Evolutionary conservation across 2,113 vertebrate species (phyloP).

Genomic region (Malurus alboscapulatus): DNA sequence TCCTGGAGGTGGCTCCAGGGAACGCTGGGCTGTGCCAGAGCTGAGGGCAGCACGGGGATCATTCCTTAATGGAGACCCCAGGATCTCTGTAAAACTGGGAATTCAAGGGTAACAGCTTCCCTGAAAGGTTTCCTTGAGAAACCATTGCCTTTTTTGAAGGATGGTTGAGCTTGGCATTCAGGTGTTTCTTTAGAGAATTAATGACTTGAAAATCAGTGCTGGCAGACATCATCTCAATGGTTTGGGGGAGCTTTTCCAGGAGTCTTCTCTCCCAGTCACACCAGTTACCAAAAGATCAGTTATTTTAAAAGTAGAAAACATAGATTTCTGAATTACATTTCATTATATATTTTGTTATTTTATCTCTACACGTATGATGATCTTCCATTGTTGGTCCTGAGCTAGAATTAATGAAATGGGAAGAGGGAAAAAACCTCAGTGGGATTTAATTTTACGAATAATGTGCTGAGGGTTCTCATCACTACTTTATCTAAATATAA

Average conservation of each 20-base stretch:
- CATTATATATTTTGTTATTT: neutral
- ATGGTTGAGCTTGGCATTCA: neutral
- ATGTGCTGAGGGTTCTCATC: slow-evolving; percentile 18
- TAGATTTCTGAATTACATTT: neutral
- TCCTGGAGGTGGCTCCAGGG: neutral
- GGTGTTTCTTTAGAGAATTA: neutral
- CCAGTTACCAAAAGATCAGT: neutral
- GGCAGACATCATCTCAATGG: neutral
- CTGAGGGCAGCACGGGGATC: neutral
- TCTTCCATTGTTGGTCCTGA: neutral
- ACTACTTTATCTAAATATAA: slow-evolving; percentile 48
- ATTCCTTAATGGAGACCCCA: neutral
- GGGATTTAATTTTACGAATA: slow-evolving; percentile 36
- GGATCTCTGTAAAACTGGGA: neutral
- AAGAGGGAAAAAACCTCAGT: neutral
- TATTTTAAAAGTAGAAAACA: neutral
- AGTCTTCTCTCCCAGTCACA: neutral
- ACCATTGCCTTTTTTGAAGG: neutral
- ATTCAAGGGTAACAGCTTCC: neutral
- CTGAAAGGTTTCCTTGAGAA: neutral
- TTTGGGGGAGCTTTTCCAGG: neutral
- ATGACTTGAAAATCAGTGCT: neutral
- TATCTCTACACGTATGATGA: neutral
- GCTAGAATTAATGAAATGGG: slow-evolving; percentile 27
- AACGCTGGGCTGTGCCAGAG: fast-evolving